A percentile compares a stretch with the other conserved stretches of the same genome.
Conservation (phyloP, 2,113 vertebrate species). For the Hirundichthys speculiger region DNA sequence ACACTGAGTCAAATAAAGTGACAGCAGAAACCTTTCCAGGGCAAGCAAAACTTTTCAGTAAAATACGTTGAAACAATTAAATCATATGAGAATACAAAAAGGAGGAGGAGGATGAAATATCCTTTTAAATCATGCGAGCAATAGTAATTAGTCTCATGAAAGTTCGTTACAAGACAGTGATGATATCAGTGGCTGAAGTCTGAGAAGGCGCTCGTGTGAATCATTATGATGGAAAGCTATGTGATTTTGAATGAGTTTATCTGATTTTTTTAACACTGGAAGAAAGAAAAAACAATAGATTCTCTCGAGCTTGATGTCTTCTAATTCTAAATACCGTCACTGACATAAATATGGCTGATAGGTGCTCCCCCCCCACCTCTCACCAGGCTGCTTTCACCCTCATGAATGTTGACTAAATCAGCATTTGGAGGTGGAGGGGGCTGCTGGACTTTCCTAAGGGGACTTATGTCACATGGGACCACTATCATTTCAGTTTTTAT, state of each 20-base stretch:
- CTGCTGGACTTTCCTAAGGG: not conserved
- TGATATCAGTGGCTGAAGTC: constrained; percentile 7
- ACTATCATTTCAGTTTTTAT: not conserved
- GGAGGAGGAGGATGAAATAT: constrained; percentile 3
- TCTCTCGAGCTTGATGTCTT: no score
- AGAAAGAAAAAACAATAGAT: not conserved
- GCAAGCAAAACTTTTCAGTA: not conserved
- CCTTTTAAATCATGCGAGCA: constrained; percentile 16
- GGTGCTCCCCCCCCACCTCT: not conserved
- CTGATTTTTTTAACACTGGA: not conserved
- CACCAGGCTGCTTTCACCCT: not conserved
- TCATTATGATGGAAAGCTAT: constrained; percentile 1
- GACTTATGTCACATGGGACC: not conserved
- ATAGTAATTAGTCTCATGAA: constrained; percentile 26
- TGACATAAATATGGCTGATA: not conserved
- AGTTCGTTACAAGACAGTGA: constrained; percentile 17
- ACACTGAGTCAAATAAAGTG: constrained; percentile 15
- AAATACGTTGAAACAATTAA: constrained; percentile 6
- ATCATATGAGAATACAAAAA: constrained; percentile 5
- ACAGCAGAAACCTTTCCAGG: constrained; percentile 15
- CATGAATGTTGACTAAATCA: not conserved
- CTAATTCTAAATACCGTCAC: no score
- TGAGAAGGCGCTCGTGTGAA: constrained; percentile 5
- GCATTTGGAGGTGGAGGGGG: not conserved
- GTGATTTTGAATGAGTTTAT: not conserved